Base-by-base conservation (phyloP, 1,140 invertebrate genomes). In the Ooceraea biroi region DNA sequence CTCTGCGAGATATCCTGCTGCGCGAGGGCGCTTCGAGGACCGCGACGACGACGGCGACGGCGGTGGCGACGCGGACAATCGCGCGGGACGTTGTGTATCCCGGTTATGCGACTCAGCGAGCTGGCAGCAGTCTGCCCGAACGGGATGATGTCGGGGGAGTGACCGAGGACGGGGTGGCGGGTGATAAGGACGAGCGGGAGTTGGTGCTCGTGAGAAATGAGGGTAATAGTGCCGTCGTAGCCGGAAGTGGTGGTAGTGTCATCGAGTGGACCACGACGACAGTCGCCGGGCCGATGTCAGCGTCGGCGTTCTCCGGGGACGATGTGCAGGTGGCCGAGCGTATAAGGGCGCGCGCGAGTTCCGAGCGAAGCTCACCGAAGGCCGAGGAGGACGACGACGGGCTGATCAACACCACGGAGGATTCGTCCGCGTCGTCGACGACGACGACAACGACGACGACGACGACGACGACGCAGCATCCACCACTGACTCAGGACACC, bases 281-380 rank as follows among this genome's bases (percentile, higher is more conserved):
- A 92, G 91, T 91, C 85, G 82, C 91, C 91, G 91, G 83, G 92
- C 93, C 93, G 92, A 93, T 93, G 93, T 93, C 92, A 91, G 89
- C 92, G 87, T 89, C 91, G 44, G 44, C 27, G 91, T 91, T 90
- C 88, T 85, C 91, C 83, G 88, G 88, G 74, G 89, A 89, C 65
- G 89, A 91, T 88, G 90, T 88, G 91, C 85, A 90, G 90, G 92
- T 91, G 87, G 91, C 88, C 89, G 91, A 90, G 91, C 89, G 86
- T 83, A 73, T 89, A 85, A 90, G 83, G 82, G 91, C 89, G 88
- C 89, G 89, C 82, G 89, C 89, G 85, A 88, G 86, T 85, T 87
- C 90, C 78, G 85, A 78, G 41, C 84, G 83, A 87, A 69, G 65
- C 25, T 66, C 61, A 66, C 68, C 55, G 8, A 68, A 73, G 55